A percentile compares a stretch with the other conserved stretches of the same genome.
phyloP scores from a whole-genome alignment of 1,140 invertebrate genomes.

The Macrosteles quadrilineatus region DNA sequence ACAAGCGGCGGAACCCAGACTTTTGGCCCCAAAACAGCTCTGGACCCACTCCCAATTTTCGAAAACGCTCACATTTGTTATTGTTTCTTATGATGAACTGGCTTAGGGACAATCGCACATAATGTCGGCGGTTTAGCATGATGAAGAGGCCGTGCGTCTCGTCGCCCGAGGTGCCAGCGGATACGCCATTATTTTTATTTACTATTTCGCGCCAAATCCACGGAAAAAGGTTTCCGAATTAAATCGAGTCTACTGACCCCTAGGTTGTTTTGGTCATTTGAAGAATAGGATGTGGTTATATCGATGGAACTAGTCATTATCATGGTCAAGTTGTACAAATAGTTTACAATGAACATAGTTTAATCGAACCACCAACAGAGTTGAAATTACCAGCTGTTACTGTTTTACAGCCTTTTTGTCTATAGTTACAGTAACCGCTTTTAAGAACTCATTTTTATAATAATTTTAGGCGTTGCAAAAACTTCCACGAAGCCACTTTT shows the following conservation, averaged over 20 bases:
- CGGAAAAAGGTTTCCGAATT: background rate
- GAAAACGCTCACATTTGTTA: conserved; percentile 4
- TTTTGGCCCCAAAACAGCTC: background rate
- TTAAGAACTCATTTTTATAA: no score
- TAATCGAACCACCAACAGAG: no score
- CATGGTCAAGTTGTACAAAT: no score
- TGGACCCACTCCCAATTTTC: background rate
- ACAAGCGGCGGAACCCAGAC: background rate
- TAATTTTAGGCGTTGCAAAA: no score
- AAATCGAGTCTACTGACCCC: background rate
- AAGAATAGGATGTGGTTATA: no score
- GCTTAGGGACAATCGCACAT: conserved; percentile 10
- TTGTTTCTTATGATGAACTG: background rate
- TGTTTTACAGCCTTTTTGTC: no score
- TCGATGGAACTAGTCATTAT: no score
- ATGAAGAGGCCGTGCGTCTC: background rate
- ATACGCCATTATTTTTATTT: background rate
- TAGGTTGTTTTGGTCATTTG: background rate
- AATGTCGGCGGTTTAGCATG: background rate
- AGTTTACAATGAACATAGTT: no score
- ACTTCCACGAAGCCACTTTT: no score
- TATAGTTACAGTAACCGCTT: no score
- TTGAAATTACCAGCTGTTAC: no score
- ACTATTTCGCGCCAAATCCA: background rate
- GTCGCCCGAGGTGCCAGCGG: background rate